phyloP scores from a whole-genome alignment of 2,797 vertebrate genomes.

The Poliocrania exsul region DNA sequence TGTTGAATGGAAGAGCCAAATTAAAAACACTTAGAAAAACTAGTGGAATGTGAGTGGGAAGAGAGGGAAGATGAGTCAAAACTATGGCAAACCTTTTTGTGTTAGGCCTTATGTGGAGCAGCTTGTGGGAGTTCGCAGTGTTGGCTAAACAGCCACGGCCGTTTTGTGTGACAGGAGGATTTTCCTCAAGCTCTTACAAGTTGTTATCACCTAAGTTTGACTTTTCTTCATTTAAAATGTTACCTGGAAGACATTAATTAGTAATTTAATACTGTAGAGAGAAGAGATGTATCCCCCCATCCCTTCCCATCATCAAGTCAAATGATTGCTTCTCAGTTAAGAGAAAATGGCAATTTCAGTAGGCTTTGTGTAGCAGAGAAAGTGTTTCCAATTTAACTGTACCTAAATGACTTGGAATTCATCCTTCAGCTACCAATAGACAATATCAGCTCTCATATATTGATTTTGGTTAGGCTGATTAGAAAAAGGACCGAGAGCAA shows the following conservation, averaged over 20 bases:
- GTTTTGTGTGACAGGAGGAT: not conserved
- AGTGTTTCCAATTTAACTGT: not conserved
- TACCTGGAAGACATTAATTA: not conserved
- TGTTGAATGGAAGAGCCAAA: not conserved
- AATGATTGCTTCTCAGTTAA: not conserved
- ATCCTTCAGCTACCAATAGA: not conserved
- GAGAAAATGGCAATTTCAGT: not conserved
- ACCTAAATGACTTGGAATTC: constrained; percentile 6
- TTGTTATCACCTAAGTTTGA: not conserved
- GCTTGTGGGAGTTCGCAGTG: not conserved
- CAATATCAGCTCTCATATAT: not conserved
- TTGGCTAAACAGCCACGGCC: not conserved
- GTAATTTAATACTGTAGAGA: not conserved
- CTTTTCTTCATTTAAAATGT: not conserved
- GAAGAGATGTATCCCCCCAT: not conserved
- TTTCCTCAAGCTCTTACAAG: not conserved
- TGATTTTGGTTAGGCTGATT: constrained; percentile 33
- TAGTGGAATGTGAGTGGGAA: constrained; percentile 14
- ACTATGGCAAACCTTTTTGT: not conserved
- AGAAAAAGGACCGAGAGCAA: not conserved
- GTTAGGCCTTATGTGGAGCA: not conserved
- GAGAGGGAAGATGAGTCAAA: constrained; percentile 19
- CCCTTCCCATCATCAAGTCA: not conserved
- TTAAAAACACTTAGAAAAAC: not conserved
- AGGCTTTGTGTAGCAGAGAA: not conserved